Percentiles rank a stretch among this genome's conserved stretches.
Evolutionary conservation across 1,140 invertebrate genomes (phyloP).

Genomic region (Drosophila teissieri): DNA sequence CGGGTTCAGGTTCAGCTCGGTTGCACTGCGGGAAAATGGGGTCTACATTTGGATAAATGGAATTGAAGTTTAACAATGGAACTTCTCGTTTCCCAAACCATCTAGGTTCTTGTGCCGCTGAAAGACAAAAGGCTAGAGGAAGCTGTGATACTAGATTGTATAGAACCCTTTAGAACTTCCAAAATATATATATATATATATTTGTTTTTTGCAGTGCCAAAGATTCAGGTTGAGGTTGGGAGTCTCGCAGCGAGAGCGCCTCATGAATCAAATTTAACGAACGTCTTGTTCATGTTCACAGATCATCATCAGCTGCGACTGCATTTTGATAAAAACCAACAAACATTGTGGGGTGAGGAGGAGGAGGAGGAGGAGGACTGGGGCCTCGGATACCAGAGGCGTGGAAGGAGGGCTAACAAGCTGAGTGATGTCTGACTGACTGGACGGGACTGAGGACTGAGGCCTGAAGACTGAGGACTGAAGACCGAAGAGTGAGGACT

Average conservation of each 20-base stretch:
- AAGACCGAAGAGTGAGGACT: not conserved
- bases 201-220: constrained; percentile 10
- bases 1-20: constrained; percentile 25
- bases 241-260: constrained; percentile 48
- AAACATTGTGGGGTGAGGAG: constrained; percentile 28
- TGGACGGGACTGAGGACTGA: constrained; percentile 31
- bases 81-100: too few species aligned
- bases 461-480: not conserved
- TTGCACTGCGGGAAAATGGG: constrained; percentile 11
- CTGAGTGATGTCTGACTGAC: constrained; percentile 70
- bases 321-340: constrained; percentile 80
- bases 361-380: not conserved
- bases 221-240: constrained; percentile 17
- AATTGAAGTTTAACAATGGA: too few species aligned
- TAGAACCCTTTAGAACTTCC: too few species aligned
- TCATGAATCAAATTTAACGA: constrained; percentile 85
- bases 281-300: constrained; percentile 84
- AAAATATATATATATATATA: too few species aligned
- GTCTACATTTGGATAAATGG: too few species aligned
- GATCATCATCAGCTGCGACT: constrained; percentile 83
- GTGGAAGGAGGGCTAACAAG: constrained; percentile 64
- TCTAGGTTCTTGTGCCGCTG: not conserved
- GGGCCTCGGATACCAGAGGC: constrained; percentile 3
- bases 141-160: not conserved
- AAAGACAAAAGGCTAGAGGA: too few species aligned